A percentile compares a stretch with the other conserved stretches of the same genome.
Conservation (phyloP, 2,888 invertebrate genomes). For the Thyatira batis region DNA sequence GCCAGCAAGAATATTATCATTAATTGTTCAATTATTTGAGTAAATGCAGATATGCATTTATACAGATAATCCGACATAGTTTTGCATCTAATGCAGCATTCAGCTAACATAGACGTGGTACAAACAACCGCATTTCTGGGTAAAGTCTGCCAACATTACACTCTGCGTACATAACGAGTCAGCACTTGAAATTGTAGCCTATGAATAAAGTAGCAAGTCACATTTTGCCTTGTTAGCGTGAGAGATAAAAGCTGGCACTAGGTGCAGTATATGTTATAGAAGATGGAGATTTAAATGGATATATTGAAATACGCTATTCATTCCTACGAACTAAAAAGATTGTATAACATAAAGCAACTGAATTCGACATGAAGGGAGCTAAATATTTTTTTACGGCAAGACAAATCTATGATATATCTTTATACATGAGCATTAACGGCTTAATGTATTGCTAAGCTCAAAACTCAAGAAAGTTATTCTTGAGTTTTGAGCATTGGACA, state of each 20-base stretch:
- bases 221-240: conserved; percentile 34
- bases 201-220: conserved; percentile 30
- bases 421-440: too few relatives aligned
- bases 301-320: too few relatives aligned
- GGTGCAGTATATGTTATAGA: conserved; percentile 10
- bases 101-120: neutral
- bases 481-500: too few relatives aligned
- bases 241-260: conserved; percentile 19
- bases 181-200: conserved; percentile 36
- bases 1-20: too few relatives aligned
- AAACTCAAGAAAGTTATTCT: too few relatives aligned
- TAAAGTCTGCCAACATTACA: conserved; percentile 17
- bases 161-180: neutral
- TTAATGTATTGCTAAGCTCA: too few relatives aligned
- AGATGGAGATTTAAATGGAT: conserved; percentile 2
- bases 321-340: too few relatives aligned
- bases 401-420: too few relatives aligned
- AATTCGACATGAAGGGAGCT: too few relatives aligned
- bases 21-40: neutral
- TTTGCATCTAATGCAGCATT: neutral
- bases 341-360: too few relatives aligned
- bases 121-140: conserved; percentile 10
- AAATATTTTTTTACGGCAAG: too few relatives aligned
- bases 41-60: neutral
- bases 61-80: neutral